Evolutionary conservation across 2,113 vertebrate species (phyloP), one percentile per base, ranked within the genome.

Genomic region (Nymphicus hollandicus): DNA sequence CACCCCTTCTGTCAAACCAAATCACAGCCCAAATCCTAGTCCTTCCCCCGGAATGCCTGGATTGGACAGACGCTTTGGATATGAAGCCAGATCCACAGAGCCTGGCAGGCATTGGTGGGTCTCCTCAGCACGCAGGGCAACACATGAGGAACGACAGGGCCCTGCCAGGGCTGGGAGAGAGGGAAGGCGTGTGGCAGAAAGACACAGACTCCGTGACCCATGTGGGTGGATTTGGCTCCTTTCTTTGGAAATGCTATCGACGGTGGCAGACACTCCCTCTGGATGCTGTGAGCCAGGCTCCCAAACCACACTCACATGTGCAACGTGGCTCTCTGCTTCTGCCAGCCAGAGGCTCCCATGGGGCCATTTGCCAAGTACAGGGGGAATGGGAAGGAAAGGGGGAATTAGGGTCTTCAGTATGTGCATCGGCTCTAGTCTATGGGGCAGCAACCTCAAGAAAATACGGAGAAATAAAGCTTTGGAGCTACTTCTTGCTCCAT

Each of bases 181-280:
- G 37, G 53, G 49, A 90, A 91, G 81, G 81, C 4, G 15, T 92
- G 92, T 53, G n/a, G 60, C 92, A 96, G 69, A 96, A 70, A 90
- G 86, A 28, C 65, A 65, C 15, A 65, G 86, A 85, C 82, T 88
- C 77, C 56, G 49, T 96, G 93, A 93, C 53, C 89, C 77, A 86
- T 93, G 95, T 95, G 94, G 96, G 93, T 92, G 96, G 86, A 93
- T 96, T 96, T 96, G 91, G 96, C 96, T 96, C 87, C 91, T 84
- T 95, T 93, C 92, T 84, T 70, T 96, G 92, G 86, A 91, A 95
- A 94, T 35, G 24, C 17, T 63, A 61, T 80, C 1, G 0, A 53
- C 4, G 7, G 55, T 69, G 73, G 47, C 65, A 84, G 93, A 46
- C 86, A 87, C 92, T 96, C 95, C 92, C 83, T 94, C 41, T 81